A percentile compares a stretch with the other conserved stretches of the same genome.
phyloP scores from a whole-genome alignment of 2,113 vertebrate genomes.

The Xyrauchen texanus region DNA sequence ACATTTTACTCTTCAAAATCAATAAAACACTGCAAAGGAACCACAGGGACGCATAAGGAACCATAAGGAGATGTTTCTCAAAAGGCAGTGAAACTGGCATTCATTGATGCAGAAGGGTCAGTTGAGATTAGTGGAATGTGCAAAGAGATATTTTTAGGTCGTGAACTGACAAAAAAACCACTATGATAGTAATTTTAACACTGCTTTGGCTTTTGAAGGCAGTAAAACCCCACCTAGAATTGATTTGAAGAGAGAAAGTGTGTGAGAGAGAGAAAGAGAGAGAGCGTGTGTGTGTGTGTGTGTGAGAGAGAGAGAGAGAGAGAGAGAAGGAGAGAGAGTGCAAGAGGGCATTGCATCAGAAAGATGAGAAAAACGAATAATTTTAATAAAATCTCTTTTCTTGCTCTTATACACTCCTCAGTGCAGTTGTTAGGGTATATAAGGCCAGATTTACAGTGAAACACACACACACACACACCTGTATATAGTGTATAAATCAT shows the following conservation, averaged over 20 bases:
- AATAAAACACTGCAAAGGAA: conserved; percentile 11
- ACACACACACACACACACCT: neutral
- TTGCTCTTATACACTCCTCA: neutral
- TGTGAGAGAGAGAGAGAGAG: too few relatives aligned
- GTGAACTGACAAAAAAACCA: neutral
- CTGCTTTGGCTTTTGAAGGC: neutral
- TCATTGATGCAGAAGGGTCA: neutral
- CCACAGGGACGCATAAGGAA: neutral
- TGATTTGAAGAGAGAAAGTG: neutral
- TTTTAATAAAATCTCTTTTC: neutral
- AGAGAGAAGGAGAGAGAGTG: neutral
- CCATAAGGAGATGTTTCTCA: neutral
- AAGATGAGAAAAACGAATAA: conserved; percentile 1
- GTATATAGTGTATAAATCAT: too few relatives aligned
- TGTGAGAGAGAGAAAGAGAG: too few relatives aligned
- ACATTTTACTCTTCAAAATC: neutral
- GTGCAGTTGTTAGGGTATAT: neutral
- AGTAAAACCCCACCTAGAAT: conserved; percentile 5
- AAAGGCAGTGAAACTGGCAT: neutral
- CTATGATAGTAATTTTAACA: neutral
- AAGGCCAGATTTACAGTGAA: neutral
- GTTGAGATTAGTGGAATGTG: conserved; percentile 3
- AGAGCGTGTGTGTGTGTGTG: too few relatives aligned
- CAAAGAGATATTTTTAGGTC: neutral
- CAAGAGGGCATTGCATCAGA: neutral